phyloP scores from a whole-genome alignment of 2,888 invertebrate species.

The Spisula subtruncata region DNA sequence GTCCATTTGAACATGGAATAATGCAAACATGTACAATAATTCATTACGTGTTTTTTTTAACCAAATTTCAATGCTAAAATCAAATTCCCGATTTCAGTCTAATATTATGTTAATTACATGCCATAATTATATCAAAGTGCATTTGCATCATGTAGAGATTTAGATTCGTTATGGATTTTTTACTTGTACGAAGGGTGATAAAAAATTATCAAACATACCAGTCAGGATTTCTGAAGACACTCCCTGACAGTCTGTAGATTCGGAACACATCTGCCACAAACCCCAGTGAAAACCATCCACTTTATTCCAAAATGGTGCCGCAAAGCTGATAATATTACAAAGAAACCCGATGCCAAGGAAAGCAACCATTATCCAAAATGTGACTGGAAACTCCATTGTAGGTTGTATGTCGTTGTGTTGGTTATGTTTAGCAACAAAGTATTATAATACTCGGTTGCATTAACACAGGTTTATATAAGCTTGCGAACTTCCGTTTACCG shows the following conservation, averaged over 20 bases:
- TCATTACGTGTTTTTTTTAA: no score
- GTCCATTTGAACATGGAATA: no score
- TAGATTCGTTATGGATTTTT: no score
- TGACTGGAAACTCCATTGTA: conserved; percentile 19
- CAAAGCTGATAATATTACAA: conserved; percentile 50
- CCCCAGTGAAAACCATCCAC: conserved; percentile 51
- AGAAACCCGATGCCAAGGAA: conserved; percentile 29
- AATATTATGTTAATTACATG: no score
- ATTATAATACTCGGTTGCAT: neutral
- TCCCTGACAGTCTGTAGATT: conserved; percentile 49
- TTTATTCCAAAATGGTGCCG: conserved; percentile 60
- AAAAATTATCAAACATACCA: conserved; percentile 20
- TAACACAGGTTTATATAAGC: neutral
- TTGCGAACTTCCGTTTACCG: neutral
- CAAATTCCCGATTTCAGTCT: no score
- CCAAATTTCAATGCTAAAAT: no score
- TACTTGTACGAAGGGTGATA: no score
- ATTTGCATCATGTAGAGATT: no score
- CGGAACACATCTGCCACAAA: conserved; percentile 60
- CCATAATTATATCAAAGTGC: no score
- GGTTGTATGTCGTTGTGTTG: neutral
- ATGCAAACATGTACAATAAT: no score
- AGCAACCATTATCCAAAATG: conserved; percentile 13
- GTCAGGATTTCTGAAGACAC: conserved; percentile 25
- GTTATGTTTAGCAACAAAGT: neutral